These are phyloP conservation scores for Panulirus ornatus DNA, from an alignment of 1,140 invertebrate genomes.

Conservation along the genomic window DNA sequence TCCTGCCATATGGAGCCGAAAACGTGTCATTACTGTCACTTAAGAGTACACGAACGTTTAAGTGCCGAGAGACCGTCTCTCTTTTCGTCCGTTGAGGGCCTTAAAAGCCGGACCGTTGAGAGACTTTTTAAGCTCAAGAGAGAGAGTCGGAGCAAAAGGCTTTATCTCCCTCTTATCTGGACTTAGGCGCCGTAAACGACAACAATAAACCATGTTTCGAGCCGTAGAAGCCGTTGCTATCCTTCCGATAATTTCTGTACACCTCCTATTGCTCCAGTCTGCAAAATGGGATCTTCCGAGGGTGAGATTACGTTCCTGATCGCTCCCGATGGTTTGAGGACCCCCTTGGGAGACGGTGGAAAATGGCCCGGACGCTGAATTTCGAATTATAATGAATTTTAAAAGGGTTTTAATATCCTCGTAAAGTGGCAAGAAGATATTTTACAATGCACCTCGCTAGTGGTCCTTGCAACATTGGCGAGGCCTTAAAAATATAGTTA, in stretches of 20 bases:
- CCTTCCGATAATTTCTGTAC: slow-evolving; percentile 3
- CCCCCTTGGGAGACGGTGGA: not conserved
- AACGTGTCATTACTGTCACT: not conserved
- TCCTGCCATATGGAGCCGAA: not conserved
- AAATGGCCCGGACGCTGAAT: slow-evolving; percentile 48
- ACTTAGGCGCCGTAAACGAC: slow-evolving; percentile 63
- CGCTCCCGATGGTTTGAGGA: not conserved
- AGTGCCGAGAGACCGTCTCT: not conserved
- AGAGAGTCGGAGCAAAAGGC: slow-evolving; percentile 16
- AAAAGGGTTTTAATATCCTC: slow-evolving; percentile 73
- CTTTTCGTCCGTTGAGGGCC: not conserved
- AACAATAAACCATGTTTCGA: slow-evolving; percentile 63
- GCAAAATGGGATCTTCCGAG: not conserved
- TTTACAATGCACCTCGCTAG: slow-evolving; percentile 72
- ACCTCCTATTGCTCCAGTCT: not conserved
- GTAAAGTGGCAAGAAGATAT: slow-evolving; percentile 71
- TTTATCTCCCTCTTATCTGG: slow-evolving; percentile 48
- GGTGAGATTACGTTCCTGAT: not conserved
- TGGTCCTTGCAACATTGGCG: slow-evolving; percentile 72
- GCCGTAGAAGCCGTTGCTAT: slow-evolving; percentile 18
- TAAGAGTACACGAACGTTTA: not conserved
- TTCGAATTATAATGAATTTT: slow-evolving; percentile 71
- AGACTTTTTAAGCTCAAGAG: slow-evolving; percentile 22
- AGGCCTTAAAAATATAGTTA: slow-evolving; percentile 74
- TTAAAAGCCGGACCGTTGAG: not conserved